A percentile compares a stretch with the other conserved stretches of the same genome.
These are phyloP conservation scores for Noctua janthina DNA, from an alignment of 2,888 invertebrate species.

Conservation along the genomic window DNA sequence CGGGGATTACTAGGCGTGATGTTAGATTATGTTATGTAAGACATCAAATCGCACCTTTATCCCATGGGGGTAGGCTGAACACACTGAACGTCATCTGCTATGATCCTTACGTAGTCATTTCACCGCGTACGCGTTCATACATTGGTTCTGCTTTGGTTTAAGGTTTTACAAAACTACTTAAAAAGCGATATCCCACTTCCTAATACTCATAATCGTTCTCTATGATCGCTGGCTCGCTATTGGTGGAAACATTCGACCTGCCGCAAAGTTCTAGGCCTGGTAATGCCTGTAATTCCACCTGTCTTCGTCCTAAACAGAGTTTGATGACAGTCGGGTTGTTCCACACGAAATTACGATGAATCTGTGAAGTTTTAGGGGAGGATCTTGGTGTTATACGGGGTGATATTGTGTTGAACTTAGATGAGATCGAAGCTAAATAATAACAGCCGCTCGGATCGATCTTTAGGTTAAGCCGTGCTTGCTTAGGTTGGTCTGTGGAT, in stretches of 20 bases:
- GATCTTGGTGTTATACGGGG: slow-evolving; percentile 42
- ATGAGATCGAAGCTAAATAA: no score
- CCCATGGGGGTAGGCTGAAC: not conserved
- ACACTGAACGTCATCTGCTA: not conserved
- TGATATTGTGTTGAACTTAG: slow-evolving; percentile 27
- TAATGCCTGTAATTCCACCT: slow-evolving; percentile 78
- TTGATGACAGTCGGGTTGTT: slow-evolving; percentile 75
- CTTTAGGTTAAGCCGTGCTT: no score
- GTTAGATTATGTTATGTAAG: no score
- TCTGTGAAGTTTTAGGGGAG: slow-evolving; percentile 69
- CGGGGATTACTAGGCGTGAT: no score
- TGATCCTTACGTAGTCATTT: not conserved
- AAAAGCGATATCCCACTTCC: slow-evolving; percentile 20
- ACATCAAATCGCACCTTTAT: not conserved
- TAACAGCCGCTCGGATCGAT: no score
- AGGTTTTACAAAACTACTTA: slow-evolving; percentile 20
- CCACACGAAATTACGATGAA: slow-evolving; percentile 72
- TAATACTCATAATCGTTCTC: slow-evolving; percentile 43
- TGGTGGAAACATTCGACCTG: slow-evolving; percentile 70
- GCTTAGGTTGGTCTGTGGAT: no score
- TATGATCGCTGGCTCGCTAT: slow-evolving; percentile 61
- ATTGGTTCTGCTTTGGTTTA: not conserved
- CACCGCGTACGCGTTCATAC: not conserved
- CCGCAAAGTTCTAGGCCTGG: slow-evolving; percentile 66
- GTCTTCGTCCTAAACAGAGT: slow-evolving; percentile 79